Evolutionary conservation across 2,797 vertebrate species (phyloP).

Genomic region (Acanthopagrus latus): DNA sequence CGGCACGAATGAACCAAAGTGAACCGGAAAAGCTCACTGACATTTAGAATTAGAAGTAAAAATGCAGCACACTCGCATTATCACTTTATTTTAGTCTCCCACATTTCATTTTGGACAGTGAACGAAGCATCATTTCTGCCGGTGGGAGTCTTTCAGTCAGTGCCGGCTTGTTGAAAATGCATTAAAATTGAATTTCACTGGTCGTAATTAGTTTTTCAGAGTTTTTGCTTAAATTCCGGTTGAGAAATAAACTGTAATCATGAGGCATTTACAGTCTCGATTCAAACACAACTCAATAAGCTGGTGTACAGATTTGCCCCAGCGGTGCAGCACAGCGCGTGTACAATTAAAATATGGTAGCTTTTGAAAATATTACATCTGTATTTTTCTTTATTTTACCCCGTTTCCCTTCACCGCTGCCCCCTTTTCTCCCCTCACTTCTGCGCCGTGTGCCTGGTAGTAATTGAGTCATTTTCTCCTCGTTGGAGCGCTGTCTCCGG

Average conservation of each 20-base stretch:
- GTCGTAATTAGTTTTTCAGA: not conserved
- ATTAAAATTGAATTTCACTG: not conserved
- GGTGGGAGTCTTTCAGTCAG: too few relatives aligned
- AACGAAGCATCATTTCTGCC: too few relatives aligned
- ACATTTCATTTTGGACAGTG: not conserved
- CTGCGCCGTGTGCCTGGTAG: slow-evolving; percentile 53
- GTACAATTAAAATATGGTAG: slow-evolving; percentile 22
- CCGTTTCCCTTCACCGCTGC: slow-evolving; percentile 11
- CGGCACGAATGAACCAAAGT: not conserved
- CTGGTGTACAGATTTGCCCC: not conserved
- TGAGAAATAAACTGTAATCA: slow-evolving; percentile 2
- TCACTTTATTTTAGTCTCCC: not conserved
- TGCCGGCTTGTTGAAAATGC: not conserved
- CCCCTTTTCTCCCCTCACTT: slow-evolving; percentile 19
- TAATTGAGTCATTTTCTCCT: slow-evolving; percentile 85
- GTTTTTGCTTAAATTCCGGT: slow-evolving; percentile 2
- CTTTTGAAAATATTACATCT: slow-evolving; percentile 26
- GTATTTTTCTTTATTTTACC: not conserved
- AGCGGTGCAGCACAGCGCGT: slow-evolving; percentile 10
- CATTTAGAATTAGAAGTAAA: not conserved
- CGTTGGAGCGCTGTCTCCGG: slow-evolving; percentile 63
- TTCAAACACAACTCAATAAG: slow-evolving; percentile 15
- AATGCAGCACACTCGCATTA: not conserved
- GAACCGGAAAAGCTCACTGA: not conserved
- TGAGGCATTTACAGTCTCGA: slow-evolving; percentile 11